phyloP scores from a whole-genome alignment of 2,797 vertebrate species.

The Rhinichthys osculus region DNA sequence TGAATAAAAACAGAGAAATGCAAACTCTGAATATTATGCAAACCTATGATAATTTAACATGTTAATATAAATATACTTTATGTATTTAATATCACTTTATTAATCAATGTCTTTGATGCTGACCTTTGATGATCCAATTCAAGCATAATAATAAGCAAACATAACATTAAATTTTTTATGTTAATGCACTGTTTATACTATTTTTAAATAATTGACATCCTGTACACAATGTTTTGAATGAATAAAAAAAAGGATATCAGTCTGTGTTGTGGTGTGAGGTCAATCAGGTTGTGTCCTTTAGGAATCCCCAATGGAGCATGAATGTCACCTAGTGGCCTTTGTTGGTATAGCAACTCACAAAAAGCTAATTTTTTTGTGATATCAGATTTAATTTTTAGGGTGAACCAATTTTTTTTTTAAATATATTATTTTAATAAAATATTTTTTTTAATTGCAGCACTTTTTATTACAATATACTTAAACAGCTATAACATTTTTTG shows the following conservation, averaged over 20 bases:
- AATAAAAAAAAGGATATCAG: neutral
- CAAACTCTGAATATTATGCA: too few species aligned
- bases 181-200: neutral
- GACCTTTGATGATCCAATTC: neutral
- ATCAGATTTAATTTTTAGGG: neutral
- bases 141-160: neutral
- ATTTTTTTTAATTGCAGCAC: too few species aligned
- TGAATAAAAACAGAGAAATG: too few species aligned
- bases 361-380: neutral
- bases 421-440: too few species aligned
- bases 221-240: neutral
- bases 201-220: neutral
- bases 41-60: too few species aligned
- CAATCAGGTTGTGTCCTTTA: neutral
- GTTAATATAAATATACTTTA: too few species aligned
- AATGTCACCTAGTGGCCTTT: neutral
- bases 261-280: neutral
- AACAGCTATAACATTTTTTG: too few species aligned
- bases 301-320: neutral
- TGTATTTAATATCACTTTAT: too few species aligned
- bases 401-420: neutral
- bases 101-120: too few species aligned
- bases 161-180: neutral
- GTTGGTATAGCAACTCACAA: neutral
- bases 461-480: too few species aligned